Evolutionary conservation across 2,113 vertebrate species (phyloP).

Genomic region (Dunckerocampus dactyliophorus): DNA sequence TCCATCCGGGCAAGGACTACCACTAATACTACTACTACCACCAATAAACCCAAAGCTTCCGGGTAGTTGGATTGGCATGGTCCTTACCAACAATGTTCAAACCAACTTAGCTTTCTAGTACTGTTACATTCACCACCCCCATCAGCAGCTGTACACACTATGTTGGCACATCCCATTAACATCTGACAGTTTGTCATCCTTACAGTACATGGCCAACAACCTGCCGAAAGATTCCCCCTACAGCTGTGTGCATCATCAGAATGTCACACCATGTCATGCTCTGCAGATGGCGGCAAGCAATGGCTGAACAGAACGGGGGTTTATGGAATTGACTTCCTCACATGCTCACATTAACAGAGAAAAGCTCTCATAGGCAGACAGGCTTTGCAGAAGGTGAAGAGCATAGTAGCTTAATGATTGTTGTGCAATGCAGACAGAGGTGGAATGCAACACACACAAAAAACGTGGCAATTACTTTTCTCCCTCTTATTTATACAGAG

Average conservation of each 20-base stretch:
- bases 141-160: background rate
- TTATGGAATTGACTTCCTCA: too few relatives aligned
- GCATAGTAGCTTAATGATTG: constrained; percentile 34
- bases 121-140: background rate
- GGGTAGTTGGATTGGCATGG: too few relatives aligned
- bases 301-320: constrained; percentile 27
- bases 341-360: background rate
- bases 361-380: constrained; percentile 3
- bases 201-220: constrained; percentile 50
- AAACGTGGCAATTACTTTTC: constrained; percentile 35
- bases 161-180: constrained; percentile 45
- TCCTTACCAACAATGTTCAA: too few relatives aligned
- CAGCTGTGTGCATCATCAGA: constrained; percentile 59
- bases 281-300: constrained; percentile 54
- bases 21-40: too few relatives aligned
- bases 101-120: background rate
- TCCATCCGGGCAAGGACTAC: too few relatives aligned
- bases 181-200: constrained; percentile 53
- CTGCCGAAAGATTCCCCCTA: constrained; percentile 59
- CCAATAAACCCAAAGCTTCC: too few relatives aligned
- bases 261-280: constrained; percentile 43
- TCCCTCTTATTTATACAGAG: constrained; percentile 42
- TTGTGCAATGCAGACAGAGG: constrained; percentile 13
- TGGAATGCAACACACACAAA: constrained; percentile 20
- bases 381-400: constrained; percentile 41